These are phyloP conservation scores for Bufo bufo DNA, from an alignment of 2,113 vertebrate genomes.

Conservation along the genomic window DNA sequence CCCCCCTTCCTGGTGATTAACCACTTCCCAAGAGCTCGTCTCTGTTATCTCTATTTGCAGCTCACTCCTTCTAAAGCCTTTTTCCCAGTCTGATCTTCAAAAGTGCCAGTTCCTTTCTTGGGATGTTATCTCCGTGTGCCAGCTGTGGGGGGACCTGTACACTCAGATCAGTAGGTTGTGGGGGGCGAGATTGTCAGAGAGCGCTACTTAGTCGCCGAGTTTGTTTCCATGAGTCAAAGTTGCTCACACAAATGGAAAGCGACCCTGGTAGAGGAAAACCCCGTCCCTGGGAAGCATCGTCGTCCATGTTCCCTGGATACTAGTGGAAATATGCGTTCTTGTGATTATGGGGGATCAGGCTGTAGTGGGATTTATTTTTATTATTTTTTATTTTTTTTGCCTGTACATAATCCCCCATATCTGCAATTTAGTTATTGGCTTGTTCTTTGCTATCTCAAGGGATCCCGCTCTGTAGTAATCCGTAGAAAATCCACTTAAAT, in stretches of 20 bases:
- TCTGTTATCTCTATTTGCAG: conserved; percentile 47
- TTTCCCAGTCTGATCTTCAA: conserved; percentile 51
- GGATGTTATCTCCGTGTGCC: conserved; percentile 45
- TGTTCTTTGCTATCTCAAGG: conserved; percentile 13
- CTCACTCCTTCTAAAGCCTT: conserved; percentile 47
- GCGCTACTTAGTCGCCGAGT: conserved; percentile 1
- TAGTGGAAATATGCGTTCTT: neutral
- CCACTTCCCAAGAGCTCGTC: conserved; percentile 35
- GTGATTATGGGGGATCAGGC: conserved; percentile 39
- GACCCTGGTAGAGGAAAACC: conserved; percentile 22
- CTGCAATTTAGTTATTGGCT: conserved; percentile 18
- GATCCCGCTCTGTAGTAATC: conserved; percentile 11
- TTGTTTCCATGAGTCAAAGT: neutral
- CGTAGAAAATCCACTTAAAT: neutral
- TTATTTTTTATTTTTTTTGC: neutral
- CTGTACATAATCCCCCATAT: neutral
- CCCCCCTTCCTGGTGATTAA: conserved; percentile 10
- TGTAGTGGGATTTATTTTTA: conserved; percentile 14
- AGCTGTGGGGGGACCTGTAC: conserved; percentile 38
- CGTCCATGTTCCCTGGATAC: neutral
- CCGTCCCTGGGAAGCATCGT: conserved; percentile 2
- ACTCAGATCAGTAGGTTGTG: conserved; percentile 6
- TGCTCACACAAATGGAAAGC: conserved; percentile 44
- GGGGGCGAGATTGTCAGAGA: neutral
- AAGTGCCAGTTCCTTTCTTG: conserved; percentile 40